These are phyloP conservation scores for Spicauda simplicius DNA, from an alignment of 2,888 invertebrate genomes.

Conservation along the genomic window DNA sequence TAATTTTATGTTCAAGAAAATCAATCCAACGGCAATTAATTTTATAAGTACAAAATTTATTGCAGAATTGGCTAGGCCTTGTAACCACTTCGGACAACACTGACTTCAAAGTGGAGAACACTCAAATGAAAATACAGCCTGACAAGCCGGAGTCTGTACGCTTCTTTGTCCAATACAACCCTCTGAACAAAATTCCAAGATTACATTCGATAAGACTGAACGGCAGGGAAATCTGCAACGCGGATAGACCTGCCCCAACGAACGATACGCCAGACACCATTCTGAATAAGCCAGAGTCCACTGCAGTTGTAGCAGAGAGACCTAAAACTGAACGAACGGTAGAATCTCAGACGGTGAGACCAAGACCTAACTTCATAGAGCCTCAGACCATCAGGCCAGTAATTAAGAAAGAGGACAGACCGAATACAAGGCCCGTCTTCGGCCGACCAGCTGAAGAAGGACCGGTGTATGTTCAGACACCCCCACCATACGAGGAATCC, in stretches of 20 bases:
- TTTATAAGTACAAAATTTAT: too few relatives aligned
- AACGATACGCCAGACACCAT: constrained; percentile 52
- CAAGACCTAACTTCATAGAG: constrained; percentile 37
- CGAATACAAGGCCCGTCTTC: constrained; percentile 58
- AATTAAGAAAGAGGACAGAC: constrained; percentile 56
- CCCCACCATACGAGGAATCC: constrained; percentile 51
- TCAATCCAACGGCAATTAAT: too few relatives aligned
- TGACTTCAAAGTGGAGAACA: constrained; percentile 85
- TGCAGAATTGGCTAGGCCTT: constrained; percentile 86
- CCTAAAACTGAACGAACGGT: not conserved
- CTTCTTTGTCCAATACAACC: constrained; percentile 86
- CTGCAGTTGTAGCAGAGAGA: not conserved
- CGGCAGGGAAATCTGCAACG: constrained; percentile 85
- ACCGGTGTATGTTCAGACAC: constrained; percentile 68
- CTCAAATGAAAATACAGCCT: constrained; percentile 82
- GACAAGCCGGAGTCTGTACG: constrained; percentile 82
- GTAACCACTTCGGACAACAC: constrained; percentile 84
- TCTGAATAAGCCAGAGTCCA: not conserved
- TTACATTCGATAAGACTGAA: constrained; percentile 81
- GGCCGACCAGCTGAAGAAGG: constrained; percentile 55
- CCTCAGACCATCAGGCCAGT: constrained; percentile 39
- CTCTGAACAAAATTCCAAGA: constrained; percentile 73
- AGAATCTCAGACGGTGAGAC: not conserved
- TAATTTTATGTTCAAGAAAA: too few relatives aligned
- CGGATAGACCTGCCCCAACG: constrained; percentile 60